Base-by-base conservation (phyloP, 2,888 invertebrate species). In the Neria commutata region DNA sequence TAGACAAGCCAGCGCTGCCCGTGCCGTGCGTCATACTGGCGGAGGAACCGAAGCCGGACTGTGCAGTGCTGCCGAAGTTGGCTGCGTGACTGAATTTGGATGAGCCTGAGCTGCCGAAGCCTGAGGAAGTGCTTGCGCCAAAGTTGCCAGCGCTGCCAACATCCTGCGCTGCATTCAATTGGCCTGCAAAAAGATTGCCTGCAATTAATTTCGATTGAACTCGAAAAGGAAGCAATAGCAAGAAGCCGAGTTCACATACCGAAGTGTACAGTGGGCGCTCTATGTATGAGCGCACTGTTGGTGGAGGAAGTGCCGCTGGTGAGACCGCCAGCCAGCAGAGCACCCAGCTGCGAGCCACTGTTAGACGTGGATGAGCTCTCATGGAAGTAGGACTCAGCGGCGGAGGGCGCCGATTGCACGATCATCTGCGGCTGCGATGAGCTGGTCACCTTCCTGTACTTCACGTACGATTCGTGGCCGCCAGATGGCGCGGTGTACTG, bases 381-480 rank as follows among this genome's bases (percentile, higher is more conserved):
- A 4, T 61, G 66, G 16, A 61, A 26, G 45, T 57, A 65, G 1
- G 65, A 64, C 1, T 69, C 67, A 17, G 64, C 62, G 17, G 64
- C 58, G 2, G 54, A 48, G 6, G 65, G 60, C 4, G 56, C 21
- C 1, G 56, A 2, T 29, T 64, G 65, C 40, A 69, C 17, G 53
- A 68, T n/a, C 25, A 66, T 19, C 52, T 67, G 61, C 17, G 62
- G 66, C 19, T 64, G 40, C 60, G 63, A 56, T 3, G 67, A 64
- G 24, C 64, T 69, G 14, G 67, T 72, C 10, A 77, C 73, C 50
- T 67, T 70, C 25, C 68, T 72, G 53, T 75, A 76, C 54, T 74
- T 76, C 10, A 63, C 54, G 40, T 66, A 70, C 10, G 67, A 69
- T 61, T 72, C 72, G 1, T 71, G 66, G 23, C 69, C 68, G 46